phyloP scores from a whole-genome alignment of 2,888 invertebrate genomes.

The Agriopis aurantiaria region DNA sequence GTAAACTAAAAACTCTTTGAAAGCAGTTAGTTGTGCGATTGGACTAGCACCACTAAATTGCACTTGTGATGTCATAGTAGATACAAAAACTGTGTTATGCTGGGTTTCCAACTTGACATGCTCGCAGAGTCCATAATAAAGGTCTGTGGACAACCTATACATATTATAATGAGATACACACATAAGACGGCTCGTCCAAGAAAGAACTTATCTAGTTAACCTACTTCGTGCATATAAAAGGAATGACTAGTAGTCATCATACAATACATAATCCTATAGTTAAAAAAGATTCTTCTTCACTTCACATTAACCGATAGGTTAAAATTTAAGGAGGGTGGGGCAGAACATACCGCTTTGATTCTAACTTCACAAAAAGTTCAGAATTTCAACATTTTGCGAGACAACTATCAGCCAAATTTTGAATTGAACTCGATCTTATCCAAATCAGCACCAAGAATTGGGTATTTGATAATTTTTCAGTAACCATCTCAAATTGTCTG shows the following conservation, averaged over 20 bases:
- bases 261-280: slow-evolving; percentile 49
- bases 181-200: not conserved
- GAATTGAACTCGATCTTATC: not conserved
- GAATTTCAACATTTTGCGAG: slow-evolving; percentile 23
- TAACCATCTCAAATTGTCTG: too few species aligned
- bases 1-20: too few species aligned
- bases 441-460: not conserved
- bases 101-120: too few species aligned
- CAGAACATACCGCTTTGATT: slow-evolving; percentile 58
- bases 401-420: slow-evolving; percentile 2
- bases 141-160: too few species aligned
- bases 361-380: slow-evolving; percentile 42
- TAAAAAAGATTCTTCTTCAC: not conserved
- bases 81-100: too few species aligned
- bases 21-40: too few species aligned
- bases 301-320: slow-evolving; percentile 47
- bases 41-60: too few species aligned
- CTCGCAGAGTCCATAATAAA: too few species aligned
- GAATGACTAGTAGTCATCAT: slow-evolving; percentile 42
- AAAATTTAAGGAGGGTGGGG: slow-evolving; percentile 71
- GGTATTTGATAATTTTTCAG: too few species aligned
- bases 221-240: slow-evolving; percentile 24
- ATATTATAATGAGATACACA: slow-evolving; percentile 5
- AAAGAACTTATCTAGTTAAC: slow-evolving; percentile 6
- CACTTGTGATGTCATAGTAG: too few species aligned